A percentile compares a stretch with the other conserved stretches of the same genome.
Conservation (phyloP, 1,140 invertebrate genomes). For the Fopius arisanus region DNA sequence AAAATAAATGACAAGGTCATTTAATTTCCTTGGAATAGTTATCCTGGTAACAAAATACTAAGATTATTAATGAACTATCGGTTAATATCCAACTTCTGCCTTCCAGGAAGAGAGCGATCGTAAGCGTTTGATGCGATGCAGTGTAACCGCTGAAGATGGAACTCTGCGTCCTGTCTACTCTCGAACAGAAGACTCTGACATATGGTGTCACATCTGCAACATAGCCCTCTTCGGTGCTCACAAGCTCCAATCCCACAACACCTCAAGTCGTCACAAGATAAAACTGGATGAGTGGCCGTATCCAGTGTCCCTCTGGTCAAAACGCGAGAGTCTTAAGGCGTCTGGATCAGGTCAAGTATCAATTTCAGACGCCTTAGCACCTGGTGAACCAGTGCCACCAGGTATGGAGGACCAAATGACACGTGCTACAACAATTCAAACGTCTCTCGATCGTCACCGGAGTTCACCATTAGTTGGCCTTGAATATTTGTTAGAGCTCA, state of each 20-base stretch:
- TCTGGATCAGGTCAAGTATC: constrained; percentile 33
- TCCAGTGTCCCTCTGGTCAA: constrained; percentile 60
- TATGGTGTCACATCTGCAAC: constrained; percentile 65
- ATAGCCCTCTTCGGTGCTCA: constrained; percentile 60
- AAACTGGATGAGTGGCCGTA: constrained; percentile 64
- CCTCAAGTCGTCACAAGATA: constrained; percentile 60
- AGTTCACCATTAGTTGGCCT: constrained; percentile 69
- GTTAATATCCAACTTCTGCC: neutral
- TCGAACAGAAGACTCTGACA: constrained; percentile 60
- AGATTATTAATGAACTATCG: neutral
- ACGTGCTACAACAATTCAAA: constrained; percentile 67
- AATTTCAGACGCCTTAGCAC: constrained; percentile 57
- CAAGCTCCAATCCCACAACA: constrained; percentile 59
- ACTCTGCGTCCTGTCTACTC: constrained; percentile 61
- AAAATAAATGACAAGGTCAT: no score
- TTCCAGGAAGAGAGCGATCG: constrained; percentile 61
- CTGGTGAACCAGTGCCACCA: constrained; percentile 75
- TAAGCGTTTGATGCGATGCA: constrained; percentile 61
- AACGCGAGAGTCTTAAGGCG: constrained; percentile 24
- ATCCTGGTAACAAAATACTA: no score
- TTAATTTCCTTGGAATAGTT: no score
- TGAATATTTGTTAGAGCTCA: constrained; percentile 77
- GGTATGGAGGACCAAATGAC: constrained; percentile 74
- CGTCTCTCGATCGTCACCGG: constrained; percentile 63
- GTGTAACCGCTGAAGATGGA: constrained; percentile 62